phyloP scores from a whole-genome alignment of 2,888 invertebrate species.

The Bembecia ichneumoniformis region DNA sequence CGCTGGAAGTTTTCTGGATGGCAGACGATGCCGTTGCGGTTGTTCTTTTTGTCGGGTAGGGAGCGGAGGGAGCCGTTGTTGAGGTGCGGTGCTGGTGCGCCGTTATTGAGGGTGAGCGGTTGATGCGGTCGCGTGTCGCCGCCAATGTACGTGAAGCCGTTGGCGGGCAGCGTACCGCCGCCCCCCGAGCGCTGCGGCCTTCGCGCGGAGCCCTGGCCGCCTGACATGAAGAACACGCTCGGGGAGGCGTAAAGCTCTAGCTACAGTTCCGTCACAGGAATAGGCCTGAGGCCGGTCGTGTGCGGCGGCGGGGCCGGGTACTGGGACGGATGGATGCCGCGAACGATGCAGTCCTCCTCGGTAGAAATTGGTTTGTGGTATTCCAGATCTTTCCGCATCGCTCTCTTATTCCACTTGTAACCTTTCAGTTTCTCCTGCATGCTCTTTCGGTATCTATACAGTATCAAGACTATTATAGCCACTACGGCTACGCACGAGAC shows the following conservation, averaged over 20 bases:
- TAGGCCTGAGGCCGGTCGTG: conserved; percentile 73
- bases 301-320: conserved; percentile 65
- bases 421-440: conserved; percentile 87
- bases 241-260: conserved; percentile 95
- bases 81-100: conserved; percentile 62
- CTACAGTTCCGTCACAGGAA: conserved; percentile 95
- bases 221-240: conserved; percentile 83
- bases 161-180: conserved; percentile 78
- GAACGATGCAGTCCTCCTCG: conserved; percentile 87
- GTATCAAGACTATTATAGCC: conserved; percentile 78
- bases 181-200: conserved; percentile 67
- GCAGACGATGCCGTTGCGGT: conserved; percentile 56
- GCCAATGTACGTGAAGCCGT: conserved; percentile 83
- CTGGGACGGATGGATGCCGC: conserved; percentile 73
- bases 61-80: conserved; percentile 68
- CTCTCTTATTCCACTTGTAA: conserved; percentile 84
- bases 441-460: conserved; percentile 85
- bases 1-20: conserved; percentile 68
- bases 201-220: conserved; percentile 67
- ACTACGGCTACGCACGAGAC: conserved; percentile 81
- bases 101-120: conserved; percentile 66
- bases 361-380: conserved; percentile 90
- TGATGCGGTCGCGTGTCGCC: conserved; percentile 73
- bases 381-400: conserved; percentile 85
- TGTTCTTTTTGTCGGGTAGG: conserved; percentile 60